phyloP scores from a whole-genome alignment of 2,888 invertebrate species.

The Drosophila limbata region DNA sequence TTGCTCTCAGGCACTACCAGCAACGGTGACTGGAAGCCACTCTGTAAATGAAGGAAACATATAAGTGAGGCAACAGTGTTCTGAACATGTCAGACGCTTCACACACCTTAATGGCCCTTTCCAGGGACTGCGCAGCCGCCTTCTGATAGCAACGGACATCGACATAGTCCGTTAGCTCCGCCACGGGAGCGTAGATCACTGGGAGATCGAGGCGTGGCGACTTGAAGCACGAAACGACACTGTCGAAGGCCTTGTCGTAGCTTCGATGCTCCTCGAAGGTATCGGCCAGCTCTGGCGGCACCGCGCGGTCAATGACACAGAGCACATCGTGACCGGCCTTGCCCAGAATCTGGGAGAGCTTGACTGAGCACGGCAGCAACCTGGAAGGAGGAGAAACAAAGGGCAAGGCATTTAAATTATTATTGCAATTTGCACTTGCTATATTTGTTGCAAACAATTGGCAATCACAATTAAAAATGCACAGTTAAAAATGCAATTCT shows the following conservation, averaged over 20 bases:
- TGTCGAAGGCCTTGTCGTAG: constrained; percentile 86
- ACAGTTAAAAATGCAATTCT: constrained; percentile 45
- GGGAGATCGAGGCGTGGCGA: constrained; percentile 81
- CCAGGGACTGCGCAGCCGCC: constrained; percentile 91
- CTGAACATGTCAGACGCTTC: too few species aligned
- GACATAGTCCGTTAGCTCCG: constrained; percentile 89
- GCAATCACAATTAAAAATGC: too few species aligned
- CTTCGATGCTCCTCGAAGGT: constrained; percentile 80
- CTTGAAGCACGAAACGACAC: constrained; percentile 84
- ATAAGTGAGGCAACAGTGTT: background rate
- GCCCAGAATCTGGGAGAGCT: constrained; percentile 76
- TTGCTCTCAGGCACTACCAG: constrained; percentile 89
- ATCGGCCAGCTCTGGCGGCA: constrained; percentile 76
- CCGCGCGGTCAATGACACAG: constrained; percentile 82
- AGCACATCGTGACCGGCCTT: constrained; percentile 82
- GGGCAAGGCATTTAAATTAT: background rate
- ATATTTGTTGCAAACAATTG: background rate
- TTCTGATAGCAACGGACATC: constrained; percentile 91
- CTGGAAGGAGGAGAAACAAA: constrained; percentile 53
- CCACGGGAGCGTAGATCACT: constrained; percentile 88
- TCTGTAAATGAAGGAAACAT: constrained; percentile 76
- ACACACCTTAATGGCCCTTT: constrained; percentile 90
- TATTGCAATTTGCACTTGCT: background rate
- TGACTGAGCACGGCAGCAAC: constrained; percentile 81
- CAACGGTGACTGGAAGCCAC: constrained; percentile 93